phyloP scores from a whole-genome alignment of 2,113 vertebrate genomes.

The Lampris incognitus region DNA sequence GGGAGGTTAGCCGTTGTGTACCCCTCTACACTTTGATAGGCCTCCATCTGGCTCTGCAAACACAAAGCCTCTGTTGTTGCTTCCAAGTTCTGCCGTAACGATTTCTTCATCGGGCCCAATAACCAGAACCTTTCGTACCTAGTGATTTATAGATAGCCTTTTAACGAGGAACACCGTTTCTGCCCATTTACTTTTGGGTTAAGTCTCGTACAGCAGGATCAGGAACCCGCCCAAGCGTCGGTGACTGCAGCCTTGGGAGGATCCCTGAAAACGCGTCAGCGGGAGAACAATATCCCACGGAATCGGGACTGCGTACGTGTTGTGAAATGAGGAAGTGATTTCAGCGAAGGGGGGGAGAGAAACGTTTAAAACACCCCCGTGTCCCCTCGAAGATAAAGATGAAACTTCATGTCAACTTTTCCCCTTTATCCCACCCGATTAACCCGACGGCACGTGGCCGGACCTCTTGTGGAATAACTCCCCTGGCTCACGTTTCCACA shows the following conservation, averaged over 20 bases:
- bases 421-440: too few relatives aligned
- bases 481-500: too few relatives aligned
- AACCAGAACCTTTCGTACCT: conserved; percentile 6
- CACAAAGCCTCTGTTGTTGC: conserved; percentile 1
- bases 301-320: too few relatives aligned
- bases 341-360: too few relatives aligned
- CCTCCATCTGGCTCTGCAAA: conserved; percentile 35
- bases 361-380: too few relatives aligned
- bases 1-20: conserved; percentile 29
- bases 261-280: not conserved
- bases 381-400: too few relatives aligned
- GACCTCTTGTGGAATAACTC: too few relatives aligned
- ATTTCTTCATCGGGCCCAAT: conserved; percentile 33
- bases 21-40: conserved; percentile 30
- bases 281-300: too few relatives aligned
- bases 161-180: conserved; percentile 7
- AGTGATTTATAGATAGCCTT: conserved; percentile 42
- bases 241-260: not conserved
- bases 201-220: not conserved
- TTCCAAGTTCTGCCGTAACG: not conserved
- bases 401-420: too few relatives aligned
- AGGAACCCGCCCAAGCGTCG: not conserved
- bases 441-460: too few relatives aligned
- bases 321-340: too few relatives aligned
- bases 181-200: conserved; percentile 1